Base-by-base conservation (phyloP, 1,140 invertebrate species). In the Camponotus floridanus region DNA sequence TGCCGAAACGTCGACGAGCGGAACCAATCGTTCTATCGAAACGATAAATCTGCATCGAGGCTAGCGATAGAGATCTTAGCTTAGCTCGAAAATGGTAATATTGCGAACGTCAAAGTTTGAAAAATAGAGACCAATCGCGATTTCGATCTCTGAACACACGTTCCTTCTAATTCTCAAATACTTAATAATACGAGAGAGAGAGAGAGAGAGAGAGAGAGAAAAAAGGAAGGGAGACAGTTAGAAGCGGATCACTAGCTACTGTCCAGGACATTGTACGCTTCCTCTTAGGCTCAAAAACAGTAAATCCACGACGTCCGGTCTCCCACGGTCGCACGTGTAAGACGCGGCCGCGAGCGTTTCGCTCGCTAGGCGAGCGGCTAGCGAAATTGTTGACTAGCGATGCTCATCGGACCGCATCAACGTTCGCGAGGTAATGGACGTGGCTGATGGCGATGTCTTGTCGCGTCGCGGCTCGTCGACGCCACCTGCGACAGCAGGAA, bases 391-490 rank as follows among this genome's bases (percentile, higher is more conserved):
- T 84, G 76, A 42, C 64, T 57, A 76, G 36, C 61, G 86, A 88
- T 88, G 86, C 67, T 86, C 89, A 85, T 68, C 88, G 88, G 76
- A 74, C 45, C 88, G 86, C 74, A 76, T 88, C 83, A 80, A 85
- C 84, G 86, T 85, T 86, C 51, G 92, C 91, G 90, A 91, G 88
- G 90, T 94, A 95, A 95, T 95, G 94, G 94, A 88, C 91, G 91
- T 90, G 18, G 62, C 92, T 94, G 94, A 94, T 95, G 94, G 94
- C 92, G 92, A 94, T 94, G 92, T 94, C 94, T 94, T 95, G 94
- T 94, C 92, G 90, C 92, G 92, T 94, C 91, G 93, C 92, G 92
- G 93, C 91, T 94, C 92, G 92, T 79, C 90, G 93, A 93, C 93
- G 91, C 91, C 94, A 95, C 94, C 94, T 95, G 94, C 92, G 62